These are phyloP conservation scores for Noctua pronuba DNA, from an alignment of 2,888 invertebrate genomes.

Conservation along the genomic window DNA sequence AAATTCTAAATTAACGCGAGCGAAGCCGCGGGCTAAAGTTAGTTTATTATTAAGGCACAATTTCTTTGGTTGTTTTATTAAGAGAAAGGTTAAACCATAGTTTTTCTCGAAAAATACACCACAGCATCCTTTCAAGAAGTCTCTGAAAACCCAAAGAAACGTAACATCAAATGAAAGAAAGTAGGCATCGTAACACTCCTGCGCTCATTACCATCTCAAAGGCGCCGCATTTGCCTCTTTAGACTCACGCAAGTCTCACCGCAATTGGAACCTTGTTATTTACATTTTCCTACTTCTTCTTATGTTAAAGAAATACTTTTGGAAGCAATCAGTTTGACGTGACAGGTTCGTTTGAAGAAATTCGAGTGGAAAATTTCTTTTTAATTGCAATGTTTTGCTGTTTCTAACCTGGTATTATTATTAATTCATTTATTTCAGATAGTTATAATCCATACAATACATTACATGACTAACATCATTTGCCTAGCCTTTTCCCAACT, in stretches of 20 bases:
- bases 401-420: too few species aligned
- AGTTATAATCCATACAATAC: too few species aligned
- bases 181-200: conserved; percentile 15
- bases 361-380: not conserved
- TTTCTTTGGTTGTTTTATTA: not conserved
- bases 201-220: conserved; percentile 65
- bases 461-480: too few species aligned
- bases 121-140: not conserved
- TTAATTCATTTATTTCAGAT: too few species aligned
- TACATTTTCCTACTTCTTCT: conserved; percentile 26
- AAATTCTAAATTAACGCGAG: too few species aligned
- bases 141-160: not conserved
- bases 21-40: too few species aligned
- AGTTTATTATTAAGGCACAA: not conserved
- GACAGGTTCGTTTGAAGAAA: not conserved
- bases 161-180: conserved; percentile 42
- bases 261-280: conserved; percentile 36
- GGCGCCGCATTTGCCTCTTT: conserved; percentile 28
- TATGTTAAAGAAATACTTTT: conserved; percentile 32
- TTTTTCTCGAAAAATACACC: not conserved
- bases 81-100: not conserved
- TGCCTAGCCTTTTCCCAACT: too few species aligned
- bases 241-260: conserved; percentile 26
- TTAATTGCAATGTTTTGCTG: too few species aligned
- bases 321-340: conserved; percentile 24